These are phyloP conservation scores for Paracyclopina nana DNA, from an alignment of 1,140 invertebrate genomes.

Conservation along the genomic window DNA sequence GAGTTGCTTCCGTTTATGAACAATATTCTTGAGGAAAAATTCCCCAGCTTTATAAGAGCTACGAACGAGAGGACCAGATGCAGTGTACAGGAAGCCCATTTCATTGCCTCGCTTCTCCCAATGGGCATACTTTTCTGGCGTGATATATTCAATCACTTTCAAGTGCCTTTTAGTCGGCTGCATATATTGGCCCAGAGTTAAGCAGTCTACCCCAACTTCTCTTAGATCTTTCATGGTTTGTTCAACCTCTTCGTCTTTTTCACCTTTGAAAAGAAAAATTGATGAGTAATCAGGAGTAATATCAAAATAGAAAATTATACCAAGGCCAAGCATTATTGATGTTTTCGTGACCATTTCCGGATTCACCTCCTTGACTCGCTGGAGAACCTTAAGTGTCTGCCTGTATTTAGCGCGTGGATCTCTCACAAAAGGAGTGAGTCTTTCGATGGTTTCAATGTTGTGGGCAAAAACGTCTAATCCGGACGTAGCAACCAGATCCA, in stretches of 20 bases:
- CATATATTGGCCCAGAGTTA: slow-evolving; percentile 98
- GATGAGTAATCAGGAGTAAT: neutral
- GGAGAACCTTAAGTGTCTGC: slow-evolving; percentile 64
- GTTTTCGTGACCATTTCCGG: slow-evolving; percentile 84
- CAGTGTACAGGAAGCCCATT: slow-evolving; percentile 87
- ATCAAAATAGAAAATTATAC: slow-evolving; percentile 24
- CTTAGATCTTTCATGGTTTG: slow-evolving; percentile 68
- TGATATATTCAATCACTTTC: slow-evolving; percentile 83
- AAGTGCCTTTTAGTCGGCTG: slow-evolving; percentile 92
- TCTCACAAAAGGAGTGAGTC: slow-evolving; percentile 66
- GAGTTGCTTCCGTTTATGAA: slow-evolving; percentile 44
- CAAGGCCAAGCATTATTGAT: slow-evolving; percentile 93
- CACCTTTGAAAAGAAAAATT: slow-evolving; percentile 25
- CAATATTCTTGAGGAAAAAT: slow-evolving; percentile 61
- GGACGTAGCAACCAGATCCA: slow-evolving; percentile 53
- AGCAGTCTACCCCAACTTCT: slow-evolving; percentile 61
- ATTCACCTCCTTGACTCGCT: slow-evolving; percentile 48
- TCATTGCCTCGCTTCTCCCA: slow-evolving; percentile 70
- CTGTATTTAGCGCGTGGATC: slow-evolving; percentile 59
- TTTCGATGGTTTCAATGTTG: slow-evolving; percentile 81
- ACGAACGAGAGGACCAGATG: slow-evolving; percentile 86
- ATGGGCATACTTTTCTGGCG: slow-evolving; percentile 75
- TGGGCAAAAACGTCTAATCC: slow-evolving; percentile 89
- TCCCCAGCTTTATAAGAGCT: slow-evolving; percentile 95
- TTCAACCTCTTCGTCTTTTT: slow-evolving; percentile 71